Evolutionary conservation across 37 sponge, comb jelly and placozoan genomes (phyloP).

Genomic region (Ephydatia muelleri): DNA sequence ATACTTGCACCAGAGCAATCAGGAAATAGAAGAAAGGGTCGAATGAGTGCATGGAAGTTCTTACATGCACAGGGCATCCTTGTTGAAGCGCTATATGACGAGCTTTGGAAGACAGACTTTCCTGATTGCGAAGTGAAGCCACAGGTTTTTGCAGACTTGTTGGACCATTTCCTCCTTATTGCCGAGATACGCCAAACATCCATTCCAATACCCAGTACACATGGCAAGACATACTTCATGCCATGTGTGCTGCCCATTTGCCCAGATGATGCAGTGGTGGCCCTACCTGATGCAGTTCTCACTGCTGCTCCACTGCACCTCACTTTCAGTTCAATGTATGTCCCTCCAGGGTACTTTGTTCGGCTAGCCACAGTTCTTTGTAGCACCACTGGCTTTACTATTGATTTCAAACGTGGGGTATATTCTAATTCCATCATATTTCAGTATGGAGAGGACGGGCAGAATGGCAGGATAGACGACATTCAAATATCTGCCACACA

Average conservation of each 20-base stretch:
- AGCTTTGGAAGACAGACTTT: background rate
- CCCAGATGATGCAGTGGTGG: background rate
- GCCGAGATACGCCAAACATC: background rate
- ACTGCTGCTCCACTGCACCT: slow-evolving; percentile 9
- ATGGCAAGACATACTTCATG: background rate
- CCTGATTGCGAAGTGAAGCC: background rate
- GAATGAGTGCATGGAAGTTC: background rate
- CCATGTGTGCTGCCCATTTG: background rate
- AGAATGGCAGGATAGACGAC: background rate
- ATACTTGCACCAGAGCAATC: slow-evolving; percentile 27
- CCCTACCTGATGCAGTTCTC: background rate
- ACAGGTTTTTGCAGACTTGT: background rate
- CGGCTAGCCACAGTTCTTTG: background rate
- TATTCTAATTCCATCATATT: background rate
- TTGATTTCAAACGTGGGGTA: background rate
- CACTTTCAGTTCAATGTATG: slow-evolving; percentile 3
- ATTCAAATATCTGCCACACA: too few relatives aligned
- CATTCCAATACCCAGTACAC: background rate
- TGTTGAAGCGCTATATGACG: background rate
- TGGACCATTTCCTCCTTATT: background rate
- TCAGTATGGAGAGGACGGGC: slow-evolving; percentile 4
- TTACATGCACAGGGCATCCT: slow-evolving; percentile 4
- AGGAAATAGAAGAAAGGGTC: background rate
- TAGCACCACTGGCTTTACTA: background rate
- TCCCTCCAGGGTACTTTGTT: slow-evolving; percentile 16